phyloP scores from a whole-genome alignment of 2,113 vertebrate genomes.

The Eretmochelys imbricata region DNA sequence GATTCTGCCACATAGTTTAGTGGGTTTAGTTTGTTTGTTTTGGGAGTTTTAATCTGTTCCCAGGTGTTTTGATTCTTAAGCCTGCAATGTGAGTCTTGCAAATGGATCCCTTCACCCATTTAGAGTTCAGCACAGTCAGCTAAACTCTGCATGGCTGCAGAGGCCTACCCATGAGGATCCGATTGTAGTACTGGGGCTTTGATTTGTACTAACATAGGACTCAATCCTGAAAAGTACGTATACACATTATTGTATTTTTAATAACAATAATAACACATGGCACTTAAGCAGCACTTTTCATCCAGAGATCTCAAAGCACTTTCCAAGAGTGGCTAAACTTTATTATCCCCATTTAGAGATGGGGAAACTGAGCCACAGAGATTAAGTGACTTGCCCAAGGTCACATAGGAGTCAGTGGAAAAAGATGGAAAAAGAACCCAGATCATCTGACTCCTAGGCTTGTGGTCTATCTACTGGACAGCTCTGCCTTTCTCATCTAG shows the following conservation, averaged over 20 bases:
- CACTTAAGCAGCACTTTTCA: background rate
- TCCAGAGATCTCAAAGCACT: background rate
- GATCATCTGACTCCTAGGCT: background rate
- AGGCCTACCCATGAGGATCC: no score
- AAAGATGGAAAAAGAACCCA: background rate
- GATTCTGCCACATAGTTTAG: background rate
- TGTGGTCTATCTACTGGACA: background rate
- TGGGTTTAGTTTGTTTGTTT: background rate
- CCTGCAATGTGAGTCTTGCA: no score
- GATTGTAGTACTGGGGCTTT: no score
- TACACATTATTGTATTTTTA: background rate
- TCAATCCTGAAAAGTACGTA: no score
- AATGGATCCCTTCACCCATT: no score
- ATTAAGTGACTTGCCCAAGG: background rate
- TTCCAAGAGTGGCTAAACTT: background rate
- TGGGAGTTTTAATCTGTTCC: background rate
- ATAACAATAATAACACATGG: background rate
- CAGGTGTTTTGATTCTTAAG: background rate
- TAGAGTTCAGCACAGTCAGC: no score
- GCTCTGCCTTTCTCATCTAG: background rate
- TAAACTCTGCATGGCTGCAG: no score
- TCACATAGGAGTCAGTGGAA: background rate
- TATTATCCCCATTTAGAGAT: background rate
- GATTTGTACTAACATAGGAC: no score
- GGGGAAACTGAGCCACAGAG: background rate